Percentiles rank a stretch among this genome's conserved stretches.
These are phyloP conservation scores for Sapayoa aenigma DNA, from an alignment of 2,113 vertebrate species.

Conservation along the genomic window DNA sequence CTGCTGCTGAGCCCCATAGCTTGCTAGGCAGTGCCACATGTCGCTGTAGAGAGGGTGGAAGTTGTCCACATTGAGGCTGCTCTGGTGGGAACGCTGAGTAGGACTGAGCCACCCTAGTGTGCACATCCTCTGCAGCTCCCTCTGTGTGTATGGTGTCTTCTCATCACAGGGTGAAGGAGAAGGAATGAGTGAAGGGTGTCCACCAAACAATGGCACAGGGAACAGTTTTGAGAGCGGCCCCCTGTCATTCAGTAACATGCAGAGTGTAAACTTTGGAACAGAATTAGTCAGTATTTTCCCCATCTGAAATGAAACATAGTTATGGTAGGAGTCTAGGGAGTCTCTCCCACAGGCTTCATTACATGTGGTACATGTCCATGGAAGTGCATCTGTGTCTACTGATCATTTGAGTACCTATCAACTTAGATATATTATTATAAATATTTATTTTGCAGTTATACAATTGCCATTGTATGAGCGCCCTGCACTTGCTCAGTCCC, in stretches of 20 bases:
- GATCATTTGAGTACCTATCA: neutral
- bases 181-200: neutral
- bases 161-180: neutral
- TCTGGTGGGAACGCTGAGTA: neutral
- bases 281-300: neutral
- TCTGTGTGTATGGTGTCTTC: fast-evolving
- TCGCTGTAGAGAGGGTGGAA: fast-evolving
- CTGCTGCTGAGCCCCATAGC: neutral
- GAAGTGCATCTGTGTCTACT: neutral
- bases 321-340: neutral
- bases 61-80: neutral
- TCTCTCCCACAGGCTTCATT: neutral
- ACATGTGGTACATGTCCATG: neutral
- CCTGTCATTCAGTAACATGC: neutral
- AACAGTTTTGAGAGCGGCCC: fast-evolving
- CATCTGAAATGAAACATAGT: neutral
- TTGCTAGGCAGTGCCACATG: neutral
- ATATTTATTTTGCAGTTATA: neutral
- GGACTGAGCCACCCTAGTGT: neutral
- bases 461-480: neutral
- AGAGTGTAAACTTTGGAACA: neutral
- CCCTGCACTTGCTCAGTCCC: neutral
- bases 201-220: neutral
- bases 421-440: neutral
- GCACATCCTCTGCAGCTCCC: neutral